Base-by-base conservation (phyloP, 2,113 vertebrate species). In the Periophthalmodon schlosseri region DNA sequence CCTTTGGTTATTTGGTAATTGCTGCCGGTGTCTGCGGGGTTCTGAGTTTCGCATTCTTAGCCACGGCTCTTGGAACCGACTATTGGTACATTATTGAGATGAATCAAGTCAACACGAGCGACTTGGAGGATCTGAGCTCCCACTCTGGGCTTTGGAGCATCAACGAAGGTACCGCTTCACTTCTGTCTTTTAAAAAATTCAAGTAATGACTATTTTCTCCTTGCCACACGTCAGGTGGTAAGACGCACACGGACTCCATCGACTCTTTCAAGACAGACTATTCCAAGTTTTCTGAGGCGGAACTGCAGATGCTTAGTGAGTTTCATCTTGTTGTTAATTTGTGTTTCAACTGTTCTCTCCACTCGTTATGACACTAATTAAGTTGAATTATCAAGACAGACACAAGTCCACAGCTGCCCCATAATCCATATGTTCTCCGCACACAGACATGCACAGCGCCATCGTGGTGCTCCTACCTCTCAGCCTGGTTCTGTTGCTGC, bases 71-170 rank as follows among this genome's bases (percentile, higher is more conserved):
- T 10, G 90, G 90, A 72, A 94, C 90, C 36, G 91, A 95, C 61
- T 93, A 93, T 34, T 94, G 95, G 94, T 94, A 93, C 87, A 79
- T 95, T 47, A 93, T 94, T 72, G 86, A 93, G 66, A 91, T 91
- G 87, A 89, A 88, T 16, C 76, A 68, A 16, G 0, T 28, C 16
- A 92, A 93, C 54, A n/a, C 49, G 28, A 88, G 87, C 15, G 82
- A 88, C n/a, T 63, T 77, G 0, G 84, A 86, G 75, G 79, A 81
- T 52, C 68, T 91, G 63, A 86, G 76, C 44, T 92, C 81, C 14
- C 90, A 86, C n/a, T 86, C 68, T 0, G 93, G 93, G 71, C 91
- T 95, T 68, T 94, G 93, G 93, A 84, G 81, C 64, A 88, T 86
- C 72, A 84, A 88, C 0, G 74, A 84, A 91, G 91, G 91, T 93